Evolutionary conservation across 2,888 invertebrate genomes (phyloP).

Genomic region (Anthoptus insignis): DNA sequence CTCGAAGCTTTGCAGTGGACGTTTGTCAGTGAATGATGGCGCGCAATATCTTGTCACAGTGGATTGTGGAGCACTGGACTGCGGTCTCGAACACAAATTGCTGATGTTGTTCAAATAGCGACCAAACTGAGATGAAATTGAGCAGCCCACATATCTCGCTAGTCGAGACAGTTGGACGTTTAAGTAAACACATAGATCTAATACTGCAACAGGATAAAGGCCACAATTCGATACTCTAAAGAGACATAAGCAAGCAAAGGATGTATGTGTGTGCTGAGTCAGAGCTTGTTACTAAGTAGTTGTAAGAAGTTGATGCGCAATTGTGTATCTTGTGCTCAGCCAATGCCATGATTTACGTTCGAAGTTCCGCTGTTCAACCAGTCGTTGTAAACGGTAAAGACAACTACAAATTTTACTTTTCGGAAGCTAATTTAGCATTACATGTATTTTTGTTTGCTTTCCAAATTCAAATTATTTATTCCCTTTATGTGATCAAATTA

Average conservation of each 20-base stretch:
- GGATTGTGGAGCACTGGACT: constrained; percentile 28
- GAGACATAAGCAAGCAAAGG: constrained; percentile 20
- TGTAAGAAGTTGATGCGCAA: neutral
- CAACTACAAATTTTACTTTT: no score
- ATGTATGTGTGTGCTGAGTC: neutral
- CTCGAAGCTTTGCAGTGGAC: constrained; percentile 17
- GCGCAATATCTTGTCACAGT: constrained; percentile 32
- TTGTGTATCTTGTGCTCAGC: no score
- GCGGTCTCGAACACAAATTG: constrained; percentile 35
- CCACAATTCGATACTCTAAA: constrained; percentile 23
- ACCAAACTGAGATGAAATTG: constrained; percentile 38
- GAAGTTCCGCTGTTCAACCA: no score
- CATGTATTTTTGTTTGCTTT: no score
- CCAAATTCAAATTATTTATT: no score
- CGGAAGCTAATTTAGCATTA: no score
- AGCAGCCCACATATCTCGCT: constrained; percentile 32
- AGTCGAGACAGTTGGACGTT: constrained; percentile 30
- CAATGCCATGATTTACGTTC: no score
- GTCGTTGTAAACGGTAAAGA: no score
- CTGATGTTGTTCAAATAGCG: constrained; percentile 34
- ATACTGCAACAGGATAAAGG: constrained; percentile 27
- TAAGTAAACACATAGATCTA: constrained; percentile 34
- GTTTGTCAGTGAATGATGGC: constrained; percentile 28
- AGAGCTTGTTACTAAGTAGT: neutral
- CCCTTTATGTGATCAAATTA: no score